Evolutionary conservation across 1,140 invertebrate genomes (phyloP).

Genomic region (Bombus haemorrhoidalis): DNA sequence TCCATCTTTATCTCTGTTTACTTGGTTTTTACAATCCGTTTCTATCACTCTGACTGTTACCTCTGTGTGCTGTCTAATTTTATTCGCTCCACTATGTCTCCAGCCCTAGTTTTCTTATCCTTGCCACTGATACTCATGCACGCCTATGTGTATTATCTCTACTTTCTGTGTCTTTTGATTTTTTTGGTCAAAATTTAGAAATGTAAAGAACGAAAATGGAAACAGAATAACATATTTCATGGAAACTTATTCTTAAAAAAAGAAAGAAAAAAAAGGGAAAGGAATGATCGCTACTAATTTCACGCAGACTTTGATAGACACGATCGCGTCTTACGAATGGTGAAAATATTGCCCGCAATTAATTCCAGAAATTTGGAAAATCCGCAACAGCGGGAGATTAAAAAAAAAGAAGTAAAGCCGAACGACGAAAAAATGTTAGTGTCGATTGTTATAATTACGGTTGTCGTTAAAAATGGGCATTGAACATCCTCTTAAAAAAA

Average conservation of each 20-base stretch:
- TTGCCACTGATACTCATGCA: not conserved
- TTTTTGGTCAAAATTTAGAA: constrained; percentile 21
- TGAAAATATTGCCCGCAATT: not conserved
- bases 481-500: not conserved
- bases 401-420: not conserved
- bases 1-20: not conserved
- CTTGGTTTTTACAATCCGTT: too few species aligned
- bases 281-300: constrained; percentile 36
- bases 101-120: not conserved
- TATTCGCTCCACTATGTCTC: not conserved
- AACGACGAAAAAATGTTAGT: not conserved
- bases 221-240: not conserved
- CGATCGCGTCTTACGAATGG: constrained; percentile 22
- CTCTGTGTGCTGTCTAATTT: not conserved
- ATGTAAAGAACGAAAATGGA: constrained; percentile 37
- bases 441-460: not conserved
- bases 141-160: not conserved
- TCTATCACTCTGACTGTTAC: not conserved
- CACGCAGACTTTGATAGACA: constrained; percentile 39
- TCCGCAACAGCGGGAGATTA: not conserved
- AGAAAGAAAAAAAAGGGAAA: not conserved
- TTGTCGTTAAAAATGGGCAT: not conserved
- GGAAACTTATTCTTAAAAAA: not conserved
- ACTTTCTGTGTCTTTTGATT: not conserved
- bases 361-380: not conserved